These are phyloP conservation scores for Paramisgurnus dabryanus DNA, from an alignment of 2,113 vertebrate genomes.

Conservation along the genomic window DNA sequence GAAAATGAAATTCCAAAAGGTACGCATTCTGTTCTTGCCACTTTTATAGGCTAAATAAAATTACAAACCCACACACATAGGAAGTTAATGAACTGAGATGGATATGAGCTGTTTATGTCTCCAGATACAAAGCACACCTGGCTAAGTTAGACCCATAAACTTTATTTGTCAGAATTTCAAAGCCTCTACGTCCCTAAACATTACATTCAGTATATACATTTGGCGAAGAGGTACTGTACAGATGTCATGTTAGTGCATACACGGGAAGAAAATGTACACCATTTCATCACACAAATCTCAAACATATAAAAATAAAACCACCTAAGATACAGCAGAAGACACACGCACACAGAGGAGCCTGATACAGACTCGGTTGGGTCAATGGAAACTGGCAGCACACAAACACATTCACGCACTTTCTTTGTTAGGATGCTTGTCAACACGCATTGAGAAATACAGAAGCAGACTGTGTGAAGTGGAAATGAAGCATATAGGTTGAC, in stretches of 20 bases:
- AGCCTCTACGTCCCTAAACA: constrained; percentile 71
- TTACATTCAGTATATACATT: constrained; percentile 84
- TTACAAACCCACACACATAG: constrained; percentile 9
- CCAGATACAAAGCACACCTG: background rate
- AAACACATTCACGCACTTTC: constrained; percentile 32
- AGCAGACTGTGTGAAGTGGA: background rate
- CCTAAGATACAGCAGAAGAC: background rate
- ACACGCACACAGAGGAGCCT: constrained; percentile 21
- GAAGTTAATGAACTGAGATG: background rate
- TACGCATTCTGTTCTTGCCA: no score
- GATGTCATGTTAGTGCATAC: constrained; percentile 76
- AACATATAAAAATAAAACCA: constrained; percentile 20
- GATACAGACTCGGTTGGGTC: background rate
- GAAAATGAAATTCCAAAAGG: no score
- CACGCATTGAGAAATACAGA: background rate
- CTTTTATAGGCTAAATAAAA: background rate
- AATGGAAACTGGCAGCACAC: background rate
- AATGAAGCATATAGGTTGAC: background rate
- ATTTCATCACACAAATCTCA: constrained; percentile 11
- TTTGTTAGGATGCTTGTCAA: constrained; percentile 3
- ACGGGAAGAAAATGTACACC: constrained; percentile 59
- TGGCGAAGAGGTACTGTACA: constrained; percentile 75
- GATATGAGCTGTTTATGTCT: background rate
- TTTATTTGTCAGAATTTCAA: constrained; percentile 75
- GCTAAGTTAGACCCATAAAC: constrained; percentile 65